A percentile compares a stretch with the other conserved stretches of the same genome.
These are phyloP conservation scores for Mythimna lalbum DNA, from an alignment of 2,888 invertebrate genomes.

Conservation along the genomic window DNA sequence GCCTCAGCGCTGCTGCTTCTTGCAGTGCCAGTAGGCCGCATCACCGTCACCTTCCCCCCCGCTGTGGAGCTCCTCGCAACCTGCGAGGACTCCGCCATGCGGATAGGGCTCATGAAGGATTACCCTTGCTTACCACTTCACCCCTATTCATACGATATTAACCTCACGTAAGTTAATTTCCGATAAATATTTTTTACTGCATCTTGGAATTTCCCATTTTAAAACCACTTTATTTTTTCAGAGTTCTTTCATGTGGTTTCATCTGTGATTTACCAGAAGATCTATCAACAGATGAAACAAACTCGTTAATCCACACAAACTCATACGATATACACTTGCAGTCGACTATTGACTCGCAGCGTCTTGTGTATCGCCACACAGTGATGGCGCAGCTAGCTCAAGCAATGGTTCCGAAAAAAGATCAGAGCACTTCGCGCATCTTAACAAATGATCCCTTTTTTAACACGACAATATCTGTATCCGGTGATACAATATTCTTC, in stretches of 20 bases:
- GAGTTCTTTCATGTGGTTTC: slow-evolving; percentile 91
- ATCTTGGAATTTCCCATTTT: not conserved
- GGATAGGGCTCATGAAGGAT: slow-evolving; percentile 84
- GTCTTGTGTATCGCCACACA: slow-evolving; percentile 84
- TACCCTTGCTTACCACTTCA: slow-evolving; percentile 87
- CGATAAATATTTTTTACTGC: not conserved
- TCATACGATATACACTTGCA: slow-evolving; percentile 90
- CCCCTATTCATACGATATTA: slow-evolving; percentile 85
- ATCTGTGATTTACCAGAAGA: slow-evolving; percentile 88
- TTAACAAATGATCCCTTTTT: slow-evolving; percentile 91
- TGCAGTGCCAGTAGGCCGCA: slow-evolving; percentile 93
- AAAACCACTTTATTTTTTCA: slow-evolving; percentile 60
- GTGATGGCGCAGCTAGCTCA: slow-evolving; percentile 76
- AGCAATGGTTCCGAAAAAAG: slow-evolving; percentile 80
- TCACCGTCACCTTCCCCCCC: slow-evolving; percentile 92
- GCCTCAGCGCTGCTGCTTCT: slow-evolving; percentile 92
- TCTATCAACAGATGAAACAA: slow-evolving; percentile 82
- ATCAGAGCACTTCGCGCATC: slow-evolving; percentile 88
- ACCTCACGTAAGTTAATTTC: slow-evolving; percentile 82
- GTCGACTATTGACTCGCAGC: slow-evolving; percentile 77
- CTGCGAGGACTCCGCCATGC: slow-evolving; percentile 83
- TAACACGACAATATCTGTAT: slow-evolving; percentile 90
- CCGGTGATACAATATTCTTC: slow-evolving; percentile 90
- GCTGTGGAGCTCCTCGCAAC: slow-evolving; percentile 90
- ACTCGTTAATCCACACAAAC: slow-evolving; percentile 85